phyloP scores from a whole-genome alignment of 1,140 invertebrate species.

The Octopus bimaculoides region DNA sequence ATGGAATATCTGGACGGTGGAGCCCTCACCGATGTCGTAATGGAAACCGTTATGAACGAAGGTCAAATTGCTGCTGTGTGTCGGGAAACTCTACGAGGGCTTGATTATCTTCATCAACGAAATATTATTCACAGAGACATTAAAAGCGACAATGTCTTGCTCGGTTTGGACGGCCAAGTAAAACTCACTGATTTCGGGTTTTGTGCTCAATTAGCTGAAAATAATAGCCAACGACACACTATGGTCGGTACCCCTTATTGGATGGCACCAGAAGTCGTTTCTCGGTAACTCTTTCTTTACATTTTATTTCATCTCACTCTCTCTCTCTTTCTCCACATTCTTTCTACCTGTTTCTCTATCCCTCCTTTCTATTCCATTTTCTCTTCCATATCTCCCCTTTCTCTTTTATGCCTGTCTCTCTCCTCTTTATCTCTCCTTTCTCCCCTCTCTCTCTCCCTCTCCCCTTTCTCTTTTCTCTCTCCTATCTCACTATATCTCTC shows the following conservation, averaged over 20 bases:
- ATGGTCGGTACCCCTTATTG: slow-evolving; percentile 59
- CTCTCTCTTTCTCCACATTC: neutral
- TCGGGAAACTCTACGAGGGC: slow-evolving; percentile 83
- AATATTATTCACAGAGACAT: slow-evolving; percentile 87
- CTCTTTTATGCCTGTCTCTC: too few species aligned
- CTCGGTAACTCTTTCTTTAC: slow-evolving; percentile 32
- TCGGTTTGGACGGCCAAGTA: slow-evolving; percentile 54
- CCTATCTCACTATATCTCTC: too few species aligned
- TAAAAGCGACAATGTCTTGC: slow-evolving; percentile 59
- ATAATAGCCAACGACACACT: slow-evolving; percentile 51
- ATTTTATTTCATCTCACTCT: neutral
- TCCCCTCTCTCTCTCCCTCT: too few species aligned
- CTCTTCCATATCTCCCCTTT: too few species aligned
- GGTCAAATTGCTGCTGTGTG: slow-evolving; percentile 98
- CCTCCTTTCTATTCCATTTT: too few species aligned
- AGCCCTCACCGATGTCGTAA: slow-evolving; percentile 62
- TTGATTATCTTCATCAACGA: slow-evolving; percentile 95
- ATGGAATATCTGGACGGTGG: slow-evolving; percentile 64
- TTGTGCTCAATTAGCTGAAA: slow-evolving; percentile 55
- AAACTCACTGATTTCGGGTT: slow-evolving; percentile 60
- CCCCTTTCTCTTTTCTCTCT: too few species aligned
- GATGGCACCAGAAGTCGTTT: slow-evolving; percentile 56
- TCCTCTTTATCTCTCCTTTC: too few species aligned
- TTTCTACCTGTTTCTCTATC: too few species aligned
- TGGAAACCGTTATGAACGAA: slow-evolving; percentile 62